Percentiles rank a stretch among this genome's conserved stretches.
phyloP scores from a whole-genome alignment of 1,140 invertebrate genomes.

The Thaumatotibia leucotreta region DNA sequence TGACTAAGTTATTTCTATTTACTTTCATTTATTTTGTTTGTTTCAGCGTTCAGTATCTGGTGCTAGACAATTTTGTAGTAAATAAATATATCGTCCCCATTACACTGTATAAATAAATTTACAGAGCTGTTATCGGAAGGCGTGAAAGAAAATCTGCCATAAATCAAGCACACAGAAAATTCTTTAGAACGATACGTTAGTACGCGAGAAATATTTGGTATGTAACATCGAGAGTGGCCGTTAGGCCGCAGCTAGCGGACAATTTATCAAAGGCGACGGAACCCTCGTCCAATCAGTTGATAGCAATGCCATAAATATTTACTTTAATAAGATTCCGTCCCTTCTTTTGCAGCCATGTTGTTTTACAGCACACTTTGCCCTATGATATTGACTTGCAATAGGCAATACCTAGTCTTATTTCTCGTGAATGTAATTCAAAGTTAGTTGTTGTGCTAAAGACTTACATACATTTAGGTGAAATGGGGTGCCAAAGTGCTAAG shows the following conservation, averaged over 20 bases:
- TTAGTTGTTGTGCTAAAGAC: too few relatives aligned
- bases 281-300: slow-evolving; percentile 71
- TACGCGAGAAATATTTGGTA: slow-evolving; percentile 50
- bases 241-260: slow-evolving; percentile 52
- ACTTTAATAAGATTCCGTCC: slow-evolving; percentile 76
- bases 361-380: slow-evolving; percentile 67
- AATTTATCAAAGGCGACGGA: slow-evolving; percentile 63
- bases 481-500: too few relatives aligned
- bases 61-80: slow-evolving; percentile 29
- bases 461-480: too few relatives aligned
- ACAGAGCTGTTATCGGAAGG: slow-evolving; percentile 40
- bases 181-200: slow-evolving; percentile 51
- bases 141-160: slow-evolving; percentile 53
- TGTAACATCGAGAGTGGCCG: slow-evolving; percentile 33
- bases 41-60: slow-evolving; percentile 30
- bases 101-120: slow-evolving; percentile 24
- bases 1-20: slow-evolving; percentile 20
- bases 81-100: too few relatives aligned
- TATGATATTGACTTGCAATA: slow-evolving; percentile 44
- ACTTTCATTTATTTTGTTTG: slow-evolving; percentile 25
- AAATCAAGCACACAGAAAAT: slow-evolving; percentile 52
- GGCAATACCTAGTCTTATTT: too few relatives aligned
- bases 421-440: too few relatives aligned
- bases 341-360: slow-evolving; percentile 60
- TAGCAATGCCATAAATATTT: slow-evolving; percentile 76